A percentile compares a stretch with the other conserved stretches of the same genome.
Conservation (phyloP, 2,797 vertebrate genomes). For the Enteromius anoplus region DNA sequence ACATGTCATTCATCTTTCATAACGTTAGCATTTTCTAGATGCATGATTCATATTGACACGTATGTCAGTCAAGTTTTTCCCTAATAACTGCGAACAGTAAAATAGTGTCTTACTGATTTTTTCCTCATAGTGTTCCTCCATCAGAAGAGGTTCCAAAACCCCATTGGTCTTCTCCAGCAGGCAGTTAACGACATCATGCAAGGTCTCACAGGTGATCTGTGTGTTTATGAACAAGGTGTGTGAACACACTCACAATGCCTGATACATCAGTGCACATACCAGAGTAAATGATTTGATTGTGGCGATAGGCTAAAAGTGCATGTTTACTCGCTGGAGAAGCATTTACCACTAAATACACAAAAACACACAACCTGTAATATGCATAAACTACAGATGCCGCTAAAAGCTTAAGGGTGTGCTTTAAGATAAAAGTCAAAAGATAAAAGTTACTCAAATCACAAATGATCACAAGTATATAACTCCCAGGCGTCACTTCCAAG, state of each 20-base stretch:
- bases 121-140: constrained; percentile 75
- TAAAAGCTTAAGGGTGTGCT: neutral
- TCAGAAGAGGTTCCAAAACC: constrained; percentile 72
- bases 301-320: neutral
- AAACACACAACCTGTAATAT: neutral
- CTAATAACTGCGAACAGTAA: neutral
- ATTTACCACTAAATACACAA: neutral
- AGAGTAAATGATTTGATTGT: neutral
- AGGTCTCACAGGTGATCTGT: constrained; percentile 76
- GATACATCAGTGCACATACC: neutral
- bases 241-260: neutral
- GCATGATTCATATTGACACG: neutral
- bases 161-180: constrained; percentile 73
- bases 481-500: neutral
- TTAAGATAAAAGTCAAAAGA: neutral
- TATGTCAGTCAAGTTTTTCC: neutral
- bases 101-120: constrained; percentile 75
- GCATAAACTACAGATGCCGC: neutral
- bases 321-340: neutral
- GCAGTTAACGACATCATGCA: constrained; percentile 74
- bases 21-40: neutral
- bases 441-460: neutral
- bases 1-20: neutral
- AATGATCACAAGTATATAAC: neutral
- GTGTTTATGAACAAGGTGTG: neutral